Conservation (phyloP, 2,888 invertebrate genomes). For the Hypsopygia costalis region DNA sequence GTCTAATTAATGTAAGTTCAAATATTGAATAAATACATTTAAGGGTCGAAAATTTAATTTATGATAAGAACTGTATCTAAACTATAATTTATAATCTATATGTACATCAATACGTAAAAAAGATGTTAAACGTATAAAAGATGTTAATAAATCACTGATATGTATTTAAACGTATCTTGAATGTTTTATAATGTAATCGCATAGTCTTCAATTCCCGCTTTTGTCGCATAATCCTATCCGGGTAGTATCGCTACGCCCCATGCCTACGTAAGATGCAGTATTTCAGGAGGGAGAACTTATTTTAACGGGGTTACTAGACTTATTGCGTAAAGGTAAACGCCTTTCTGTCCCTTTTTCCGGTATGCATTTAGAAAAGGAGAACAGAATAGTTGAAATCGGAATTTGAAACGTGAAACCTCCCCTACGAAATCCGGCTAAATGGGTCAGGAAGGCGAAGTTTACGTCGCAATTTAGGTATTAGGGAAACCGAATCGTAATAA, state of each 20-base stretch:
- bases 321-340: slow-evolving; percentile 31
- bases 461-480: slow-evolving; percentile 61
- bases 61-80: too few relatives aligned
- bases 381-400: slow-evolving; percentile 47
- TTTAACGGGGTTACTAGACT: slow-evolving; percentile 58
- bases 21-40: too few relatives aligned
- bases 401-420: slow-evolving; percentile 61
- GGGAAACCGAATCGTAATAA: slow-evolving; percentile 68
- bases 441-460: slow-evolving; percentile 80
- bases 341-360: slow-evolving; percentile 39
- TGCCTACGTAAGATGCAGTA: slow-evolving; percentile 15
- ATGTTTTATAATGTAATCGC: too few relatives aligned
- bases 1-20: too few relatives aligned
- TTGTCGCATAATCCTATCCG: slow-evolving; percentile 5
- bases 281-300: slow-evolving; percentile 35
- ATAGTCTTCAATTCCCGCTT: too few relatives aligned
- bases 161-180: too few relatives aligned
- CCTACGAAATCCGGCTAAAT: slow-evolving; percentile 68
- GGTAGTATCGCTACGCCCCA: slow-evolving; percentile 2
- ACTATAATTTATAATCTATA: too few relatives aligned
- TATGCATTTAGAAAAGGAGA: slow-evolving; percentile 42
- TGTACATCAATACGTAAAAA: too few relatives aligned
- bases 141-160: too few relatives aligned
- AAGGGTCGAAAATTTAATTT: too few relatives aligned
- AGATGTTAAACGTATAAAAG: too few relatives aligned